phyloP scores from a whole-genome alignment of 2,797 vertebrate genomes.

The Myiotriccus ornatus region DNA sequence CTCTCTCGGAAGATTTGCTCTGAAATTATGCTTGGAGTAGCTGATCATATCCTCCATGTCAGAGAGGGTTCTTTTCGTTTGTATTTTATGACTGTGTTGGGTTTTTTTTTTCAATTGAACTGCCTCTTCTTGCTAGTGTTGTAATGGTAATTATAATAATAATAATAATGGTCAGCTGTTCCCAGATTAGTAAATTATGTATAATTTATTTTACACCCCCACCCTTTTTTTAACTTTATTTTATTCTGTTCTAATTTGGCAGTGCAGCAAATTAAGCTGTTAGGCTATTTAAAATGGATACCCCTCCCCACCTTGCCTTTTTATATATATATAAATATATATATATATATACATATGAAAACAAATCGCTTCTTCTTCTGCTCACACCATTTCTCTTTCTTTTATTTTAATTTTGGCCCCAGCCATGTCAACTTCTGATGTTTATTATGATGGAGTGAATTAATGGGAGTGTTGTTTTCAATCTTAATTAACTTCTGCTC shows the following conservation, averaged over 20 bases:
- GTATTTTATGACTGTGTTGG: constrained; percentile 90
- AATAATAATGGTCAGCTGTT: constrained; percentile 93
- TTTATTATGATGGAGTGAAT: constrained; percentile 78
- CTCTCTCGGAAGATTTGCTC: constrained; percentile 81
- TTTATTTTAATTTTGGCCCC: constrained; percentile 81
- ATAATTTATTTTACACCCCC: constrained; percentile 94
- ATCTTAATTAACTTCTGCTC: constrained; percentile 77
- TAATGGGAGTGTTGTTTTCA: constrained; percentile 80
- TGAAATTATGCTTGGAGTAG: constrained; percentile 84
- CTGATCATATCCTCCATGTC: constrained; percentile 85
- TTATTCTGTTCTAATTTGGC: constrained; percentile 78
- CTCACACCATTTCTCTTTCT: constrained; percentile 65
- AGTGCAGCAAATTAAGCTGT: constrained; percentile 74
- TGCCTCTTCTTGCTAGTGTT: constrained; percentile 91
- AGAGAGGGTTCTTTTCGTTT: constrained; percentile 82
- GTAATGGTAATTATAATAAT: constrained; percentile 90
- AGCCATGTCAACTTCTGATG: constrained; percentile 73
- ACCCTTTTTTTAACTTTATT: constrained; percentile 75
- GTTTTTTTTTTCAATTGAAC: constrained; percentile 82
- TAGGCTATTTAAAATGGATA: constrained; percentile 76
- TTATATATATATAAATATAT: constrained; percentile 61
- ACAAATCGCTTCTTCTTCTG: constrained; percentile 59
- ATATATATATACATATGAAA: constrained; percentile 54
- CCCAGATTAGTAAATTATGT: constrained; percentile 99
- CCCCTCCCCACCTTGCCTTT: constrained; percentile 63